Evolutionary conservation across 2,113 vertebrate species (phyloP).

Genomic region (Opisthocomus hoazin): DNA sequence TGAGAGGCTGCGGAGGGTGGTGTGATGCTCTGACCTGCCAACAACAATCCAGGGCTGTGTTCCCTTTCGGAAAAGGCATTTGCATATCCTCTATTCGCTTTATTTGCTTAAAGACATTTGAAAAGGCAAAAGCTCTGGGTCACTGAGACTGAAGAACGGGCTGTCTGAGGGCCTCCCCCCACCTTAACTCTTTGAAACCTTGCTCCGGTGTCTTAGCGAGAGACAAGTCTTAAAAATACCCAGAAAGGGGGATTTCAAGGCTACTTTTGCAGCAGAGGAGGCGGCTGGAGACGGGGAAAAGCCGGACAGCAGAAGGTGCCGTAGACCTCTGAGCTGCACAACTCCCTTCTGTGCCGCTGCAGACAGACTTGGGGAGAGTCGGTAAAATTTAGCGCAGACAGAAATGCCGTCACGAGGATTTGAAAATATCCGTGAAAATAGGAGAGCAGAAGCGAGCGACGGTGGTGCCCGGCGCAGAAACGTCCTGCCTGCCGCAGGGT

Average conservation of each 20-base stretch:
- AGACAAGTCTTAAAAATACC: neutral
- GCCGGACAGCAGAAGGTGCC: neutral
- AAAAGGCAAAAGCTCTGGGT: slow-evolving; percentile 64
- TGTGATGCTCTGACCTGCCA: slow-evolving; percentile 82
- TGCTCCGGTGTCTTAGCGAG: no score
- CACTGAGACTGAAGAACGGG: slow-evolving; percentile 48
- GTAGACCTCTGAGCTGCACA: fast-evolving
- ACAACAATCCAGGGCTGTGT: slow-evolving; percentile 71
- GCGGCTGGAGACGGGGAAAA: neutral
- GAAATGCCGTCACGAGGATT: neutral
- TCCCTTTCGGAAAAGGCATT: slow-evolving; percentile 68
- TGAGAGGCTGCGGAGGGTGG: slow-evolving; percentile 80
- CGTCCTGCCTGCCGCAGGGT: neutral
- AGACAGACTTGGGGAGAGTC: neutral
- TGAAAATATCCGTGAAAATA: neutral
- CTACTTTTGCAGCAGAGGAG: neutral
- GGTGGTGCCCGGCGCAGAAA: neutral
- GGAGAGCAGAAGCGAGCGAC: neutral
- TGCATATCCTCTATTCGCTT: slow-evolving; percentile 77
- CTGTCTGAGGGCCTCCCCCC: neutral
- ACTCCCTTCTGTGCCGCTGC: fast-evolving
- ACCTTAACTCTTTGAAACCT: slow-evolving; percentile 35
- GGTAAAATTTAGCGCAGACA: fast-evolving
- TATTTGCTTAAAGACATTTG: slow-evolving; percentile 65
- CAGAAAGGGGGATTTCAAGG: neutral